Conservation (phyloP, 2,888 invertebrate genomes). For the Onthophagus sagittarius region DNA sequence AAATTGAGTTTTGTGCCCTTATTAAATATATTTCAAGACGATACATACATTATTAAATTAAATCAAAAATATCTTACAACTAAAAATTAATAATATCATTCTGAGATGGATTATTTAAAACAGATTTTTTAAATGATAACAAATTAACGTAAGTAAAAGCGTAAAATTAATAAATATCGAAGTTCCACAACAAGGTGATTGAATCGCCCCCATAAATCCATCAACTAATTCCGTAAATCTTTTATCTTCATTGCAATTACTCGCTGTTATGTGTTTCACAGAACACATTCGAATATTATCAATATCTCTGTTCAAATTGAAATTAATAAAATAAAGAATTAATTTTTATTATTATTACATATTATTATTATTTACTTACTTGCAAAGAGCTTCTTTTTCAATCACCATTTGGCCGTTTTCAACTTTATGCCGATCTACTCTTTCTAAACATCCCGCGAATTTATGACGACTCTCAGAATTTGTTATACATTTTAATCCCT, state of each 20-base stretch:
- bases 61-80: no score
- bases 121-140: conserved; percentile 7
- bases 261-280: conserved; percentile 3
- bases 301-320: conserved; percentile 16
- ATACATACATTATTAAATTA: no score
- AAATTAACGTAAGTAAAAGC: conserved; percentile 5
- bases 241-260: conserved; percentile 8
- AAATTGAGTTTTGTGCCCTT: no score
- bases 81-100: no score
- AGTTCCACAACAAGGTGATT: conserved; percentile 26
- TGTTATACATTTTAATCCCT: conserved; percentile 20
- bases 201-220: conserved; percentile 26
- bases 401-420: conserved; percentile 13
- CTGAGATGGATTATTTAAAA: no score
- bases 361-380: conserved; percentile 9
- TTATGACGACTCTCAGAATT: not conserved
- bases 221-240: conserved; percentile 25
- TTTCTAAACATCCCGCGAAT: conserved; percentile 2
- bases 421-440: not conserved
- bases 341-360: not conserved
- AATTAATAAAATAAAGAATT: not conserved
- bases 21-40: no score
- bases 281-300: conserved; percentile 13
- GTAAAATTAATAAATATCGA: conserved; percentile 20
- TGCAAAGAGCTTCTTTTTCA: conserved; percentile 14